Conservation (phyloP, 2,888 invertebrate genomes). For the Drosophila putrida region DNA sequence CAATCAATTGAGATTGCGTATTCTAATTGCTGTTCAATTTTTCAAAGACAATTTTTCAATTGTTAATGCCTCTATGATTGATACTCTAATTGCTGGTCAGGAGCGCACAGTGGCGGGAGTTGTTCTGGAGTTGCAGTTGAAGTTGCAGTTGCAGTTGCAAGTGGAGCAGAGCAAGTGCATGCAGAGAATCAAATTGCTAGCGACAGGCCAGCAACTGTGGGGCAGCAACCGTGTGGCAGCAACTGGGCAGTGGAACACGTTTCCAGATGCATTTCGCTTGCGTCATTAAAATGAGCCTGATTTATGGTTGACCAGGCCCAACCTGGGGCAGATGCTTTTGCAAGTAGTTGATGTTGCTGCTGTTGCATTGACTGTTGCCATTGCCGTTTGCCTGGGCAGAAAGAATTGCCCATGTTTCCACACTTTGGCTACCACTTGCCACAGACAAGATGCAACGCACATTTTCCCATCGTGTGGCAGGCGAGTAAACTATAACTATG, state of each 20-base stretch:
- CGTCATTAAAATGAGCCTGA: slow-evolving; percentile 81
- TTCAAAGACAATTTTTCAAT: slow-evolving; percentile 79
- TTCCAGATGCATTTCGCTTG: slow-evolving; percentile 75
- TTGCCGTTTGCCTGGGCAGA: slow-evolving; percentile 16
- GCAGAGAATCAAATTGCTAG: slow-evolving; percentile 48
- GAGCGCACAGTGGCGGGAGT: slow-evolving; percentile 32
- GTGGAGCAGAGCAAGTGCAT: slow-evolving; percentile 53
- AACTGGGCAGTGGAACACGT: slow-evolving; percentile 66
- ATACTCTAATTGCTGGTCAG: slow-evolving; percentile 71
- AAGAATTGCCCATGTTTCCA: slow-evolving; percentile 75
- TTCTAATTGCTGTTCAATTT: slow-evolving; percentile 77
- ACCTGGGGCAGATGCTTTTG: slow-evolving; percentile 40
- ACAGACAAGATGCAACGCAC: slow-evolving; percentile 56
- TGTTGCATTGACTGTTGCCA: neutral
- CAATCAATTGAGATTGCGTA: slow-evolving; percentile 34
- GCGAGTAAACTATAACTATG: slow-evolving; percentile 74
- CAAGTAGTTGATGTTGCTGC: neutral
- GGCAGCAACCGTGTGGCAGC: slow-evolving; percentile 14
- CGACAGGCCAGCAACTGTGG: slow-evolving; percentile 41
- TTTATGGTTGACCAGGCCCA: slow-evolving; percentile 65
- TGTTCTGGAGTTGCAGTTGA: neutral
- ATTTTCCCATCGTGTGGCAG: slow-evolving; percentile 76
- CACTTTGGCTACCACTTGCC: slow-evolving; percentile 76
- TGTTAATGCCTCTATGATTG: slow-evolving; percentile 76
- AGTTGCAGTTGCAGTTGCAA: neutral